Base-by-base conservation (phyloP, 2,888 invertebrate species). In the Thecocarcelia acutangulata region DNA sequence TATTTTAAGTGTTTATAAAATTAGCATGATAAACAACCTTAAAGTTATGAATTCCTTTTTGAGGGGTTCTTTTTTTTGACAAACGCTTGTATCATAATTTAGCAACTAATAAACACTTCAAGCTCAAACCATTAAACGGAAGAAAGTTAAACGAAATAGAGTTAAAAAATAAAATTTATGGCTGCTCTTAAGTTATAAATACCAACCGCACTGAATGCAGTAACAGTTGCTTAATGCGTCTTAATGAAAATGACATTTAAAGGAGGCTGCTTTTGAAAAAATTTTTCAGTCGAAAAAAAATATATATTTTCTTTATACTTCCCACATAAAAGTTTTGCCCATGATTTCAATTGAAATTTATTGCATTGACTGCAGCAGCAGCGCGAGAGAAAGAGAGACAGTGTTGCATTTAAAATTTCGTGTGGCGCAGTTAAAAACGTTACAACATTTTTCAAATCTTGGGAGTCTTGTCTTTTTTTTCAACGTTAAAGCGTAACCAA, bases 361-460 rank as follows among this genome's bases (percentile, higher is more conserved):
- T 64, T 21, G 8, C 48, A 19, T 56, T 66, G 50, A n/a, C 50
- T 50, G 17, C 56, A 15, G 19, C 63, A 12, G 3, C 56, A 46
- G 12, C 52, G 21, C n/a, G n/a, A n/a, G n/a, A n/a, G n/a, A n/a
- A n/a, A n/a, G n/a, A n/a, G n/a, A n/a, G n/a, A 33, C 21, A 44
- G 61, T 42, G 61, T 66, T 59, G 24, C 64, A 33, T 8, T 33
- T 33, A 33, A 33, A 33, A 33, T 8, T 33, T 3, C 9, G 61
- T 50, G 66, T 66, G 66, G 24, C 72, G 66, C 40, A 50, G 37
- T 28, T 50, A 61, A 37, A 50, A 48, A 63, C 50, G 52, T 78
- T 79, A 79, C 78, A 44, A 66, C 66, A 73, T 72, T 24, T 50
- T 78, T 58, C 15, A 15, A 42, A 48, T 50, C 24, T 40, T 15